These are phyloP conservation scores for Mimachlamys varia DNA, from an alignment of 2,888 invertebrate species.

Conservation along the genomic window DNA sequence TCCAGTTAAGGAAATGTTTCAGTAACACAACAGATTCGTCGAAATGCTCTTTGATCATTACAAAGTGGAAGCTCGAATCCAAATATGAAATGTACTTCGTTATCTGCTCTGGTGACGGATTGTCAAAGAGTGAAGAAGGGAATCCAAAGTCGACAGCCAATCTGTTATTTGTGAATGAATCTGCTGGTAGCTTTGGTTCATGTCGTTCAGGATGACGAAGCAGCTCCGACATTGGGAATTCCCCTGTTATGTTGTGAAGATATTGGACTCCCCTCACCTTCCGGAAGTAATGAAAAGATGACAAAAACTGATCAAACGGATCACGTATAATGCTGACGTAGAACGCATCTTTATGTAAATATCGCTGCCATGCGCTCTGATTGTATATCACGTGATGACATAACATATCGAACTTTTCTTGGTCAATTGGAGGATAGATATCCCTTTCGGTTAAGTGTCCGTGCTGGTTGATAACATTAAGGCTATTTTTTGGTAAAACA, in stretches of 20 bases:
- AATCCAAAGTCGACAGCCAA: conserved; percentile 60
- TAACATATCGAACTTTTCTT: conserved; percentile 55
- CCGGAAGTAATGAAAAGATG: conserved; percentile 55
- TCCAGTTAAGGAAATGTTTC: conserved; percentile 56
- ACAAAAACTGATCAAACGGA: conserved; percentile 61
- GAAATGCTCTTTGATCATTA: conserved; percentile 60
- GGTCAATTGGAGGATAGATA: conserved; percentile 50
- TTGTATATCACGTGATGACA: conserved; percentile 64
- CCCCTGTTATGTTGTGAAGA: conserved; percentile 32
- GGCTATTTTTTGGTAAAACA: conserved; percentile 56
- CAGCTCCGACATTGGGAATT: conserved; percentile 20
- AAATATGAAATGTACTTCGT: conserved; percentile 50
- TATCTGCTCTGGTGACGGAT: conserved; percentile 43
- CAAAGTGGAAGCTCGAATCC: conserved; percentile 56
- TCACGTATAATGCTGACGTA: conserved; percentile 61
- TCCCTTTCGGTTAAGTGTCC: conserved; percentile 51
- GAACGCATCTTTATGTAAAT: conserved; percentile 58
- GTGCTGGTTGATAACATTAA: conserved; percentile 59
- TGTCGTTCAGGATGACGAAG: conserved; percentile 57
- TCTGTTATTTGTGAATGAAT: conserved; percentile 58
- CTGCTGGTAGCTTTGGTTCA: conserved; percentile 51
- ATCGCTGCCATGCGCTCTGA: conserved; percentile 51
- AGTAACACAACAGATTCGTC: conserved; percentile 61
- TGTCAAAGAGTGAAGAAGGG: conserved; percentile 51
- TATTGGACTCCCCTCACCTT: conserved; percentile 39